Base-by-base conservation (phyloP, 2,888 invertebrate genomes). In the Chymomyza caudatula region DNA sequence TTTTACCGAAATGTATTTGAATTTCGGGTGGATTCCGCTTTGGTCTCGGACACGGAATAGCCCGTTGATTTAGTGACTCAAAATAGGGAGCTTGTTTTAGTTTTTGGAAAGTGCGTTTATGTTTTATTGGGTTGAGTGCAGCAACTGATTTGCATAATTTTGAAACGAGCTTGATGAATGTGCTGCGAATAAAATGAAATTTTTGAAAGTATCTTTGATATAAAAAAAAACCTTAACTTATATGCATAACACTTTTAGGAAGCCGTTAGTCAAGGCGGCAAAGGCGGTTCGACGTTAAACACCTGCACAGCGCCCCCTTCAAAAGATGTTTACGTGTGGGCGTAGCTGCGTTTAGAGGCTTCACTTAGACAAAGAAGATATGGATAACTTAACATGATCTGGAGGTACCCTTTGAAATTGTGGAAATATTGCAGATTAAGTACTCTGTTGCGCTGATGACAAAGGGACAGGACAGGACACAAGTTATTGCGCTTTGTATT, bases 61-160 rank as follows among this genome's bases (percentile, higher is more conserved):
- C 17, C 37, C 60, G 64, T 79, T 86, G 86, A 86, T 86, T 86
- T 86, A 86, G 47, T n/a, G 76, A 67, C 73, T 56, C 68, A 71
- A 74, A 74, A 66, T 71, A 65, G 58, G 59, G 65, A 61, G 69
- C 71, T 63, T 56, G 57, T 59, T 49, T 25, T 6, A 22, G 53
- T 52, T 65, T 60, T 76, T 73, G 70, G 85, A 82, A 85, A 84
- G 86, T 78, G 68, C 65, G 69, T 68, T 60, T 66, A 55, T 57
- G 74, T 63, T 65, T 70, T 86, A n/a, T 77, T 62, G 65, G 61
- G 42, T 68, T 69, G 66, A 62, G 67, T 67, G 67, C 72, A 69
- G 62, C 44, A 22, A 29, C 22, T 60, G 60, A 79, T 87, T 87
- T 76, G 77, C 88, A 87, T 87, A 85, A 81, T 82, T 81, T 80